These are phyloP conservation scores for Paedocypris sp. DNA, from an alignment of 2,113 vertebrate genomes.

Conservation along the genomic window DNA sequence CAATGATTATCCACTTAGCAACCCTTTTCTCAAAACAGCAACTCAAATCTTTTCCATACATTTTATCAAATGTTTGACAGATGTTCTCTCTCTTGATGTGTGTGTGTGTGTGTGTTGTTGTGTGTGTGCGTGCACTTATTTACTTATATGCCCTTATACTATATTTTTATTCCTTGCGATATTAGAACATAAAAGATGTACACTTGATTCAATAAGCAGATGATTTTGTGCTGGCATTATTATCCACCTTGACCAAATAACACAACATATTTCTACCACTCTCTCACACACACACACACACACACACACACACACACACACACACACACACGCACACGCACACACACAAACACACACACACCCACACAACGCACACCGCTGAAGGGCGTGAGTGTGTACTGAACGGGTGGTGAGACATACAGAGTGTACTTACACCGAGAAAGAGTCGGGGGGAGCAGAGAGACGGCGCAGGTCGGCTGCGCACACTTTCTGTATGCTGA, in stretches of 20 bases:
- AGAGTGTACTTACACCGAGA: slow-evolving; percentile 88
- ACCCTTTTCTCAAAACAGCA: too few species aligned
- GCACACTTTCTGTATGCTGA: slow-evolving; percentile 95
- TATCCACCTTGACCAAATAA: not conserved
- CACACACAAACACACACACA: slow-evolving; percentile 6
- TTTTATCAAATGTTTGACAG: too few species aligned
- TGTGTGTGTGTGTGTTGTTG: too few species aligned
- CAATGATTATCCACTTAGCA: too few species aligned
- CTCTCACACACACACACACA: slow-evolving; percentile 12
- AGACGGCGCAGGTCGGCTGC: slow-evolving; percentile 93
- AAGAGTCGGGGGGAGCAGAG: slow-evolving; percentile 97
- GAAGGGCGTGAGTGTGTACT: slow-evolving; percentile 21
- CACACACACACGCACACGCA: not conserved
- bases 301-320: not conserved
- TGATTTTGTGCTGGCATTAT: not conserved
- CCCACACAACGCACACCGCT: too few species aligned
- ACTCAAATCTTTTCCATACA: too few species aligned
- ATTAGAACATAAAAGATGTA: too few species aligned
- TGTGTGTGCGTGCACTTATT: too few species aligned
- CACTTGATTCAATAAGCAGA: not conserved
- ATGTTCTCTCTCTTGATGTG: too few species aligned
- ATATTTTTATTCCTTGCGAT: too few species aligned
- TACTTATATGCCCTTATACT: too few species aligned
- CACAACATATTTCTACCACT: not conserved
- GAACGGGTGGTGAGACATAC: slow-evolving; percentile 46